Conservation (phyloP, 2,888 invertebrate species). For the Elaeidobius kamerunicus region DNA sequence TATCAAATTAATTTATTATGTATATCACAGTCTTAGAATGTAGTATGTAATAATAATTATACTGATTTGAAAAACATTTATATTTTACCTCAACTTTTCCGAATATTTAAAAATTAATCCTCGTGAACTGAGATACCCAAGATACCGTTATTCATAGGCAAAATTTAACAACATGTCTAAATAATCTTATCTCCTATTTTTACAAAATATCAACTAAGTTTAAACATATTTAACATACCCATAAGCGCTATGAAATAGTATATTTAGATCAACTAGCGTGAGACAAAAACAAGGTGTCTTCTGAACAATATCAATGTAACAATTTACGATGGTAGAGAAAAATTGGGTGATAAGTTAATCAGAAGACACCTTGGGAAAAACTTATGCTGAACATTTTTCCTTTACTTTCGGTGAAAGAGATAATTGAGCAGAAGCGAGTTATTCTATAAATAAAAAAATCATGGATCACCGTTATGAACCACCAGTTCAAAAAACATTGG, state of each 20-base stretch:
- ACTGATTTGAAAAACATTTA: not conserved
- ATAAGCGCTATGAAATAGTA: slow-evolving; percentile 1
- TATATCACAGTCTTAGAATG: not conserved
- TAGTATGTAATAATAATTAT: not conserved
- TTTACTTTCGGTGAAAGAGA: not conserved
- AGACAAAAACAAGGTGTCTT: slow-evolving; percentile 10
- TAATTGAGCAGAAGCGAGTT: slow-evolving; percentile 10
- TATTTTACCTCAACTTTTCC: not conserved
- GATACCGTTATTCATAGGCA: slow-evolving; percentile 1
- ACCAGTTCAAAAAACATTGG: not conserved
- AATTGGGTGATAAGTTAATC: not conserved
- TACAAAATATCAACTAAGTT: slow-evolving; percentile 8
- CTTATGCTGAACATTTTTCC: slow-evolving; percentile 5
- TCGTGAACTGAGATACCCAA: not conserved
- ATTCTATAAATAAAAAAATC: slow-evolving; percentile 4
- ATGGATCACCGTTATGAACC: slow-evolving; percentile 1
- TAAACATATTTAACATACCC: slow-evolving; percentile 4
- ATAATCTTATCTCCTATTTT: slow-evolving; percentile 8
- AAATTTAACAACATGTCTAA: slow-evolving; percentile 1
- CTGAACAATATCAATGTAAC: not conserved
- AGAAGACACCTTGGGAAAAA: slow-evolving; percentile 12
- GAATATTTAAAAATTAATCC: not conserved
- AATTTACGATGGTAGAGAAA: not conserved
- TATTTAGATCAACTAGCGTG: not conserved
- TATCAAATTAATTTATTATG: not conserved